Percentiles rank a stretch among this genome's conserved stretches.
Evolutionary conservation across 2,797 vertebrate species (phyloP).

Genomic region (Chloroceryle inda): DNA sequence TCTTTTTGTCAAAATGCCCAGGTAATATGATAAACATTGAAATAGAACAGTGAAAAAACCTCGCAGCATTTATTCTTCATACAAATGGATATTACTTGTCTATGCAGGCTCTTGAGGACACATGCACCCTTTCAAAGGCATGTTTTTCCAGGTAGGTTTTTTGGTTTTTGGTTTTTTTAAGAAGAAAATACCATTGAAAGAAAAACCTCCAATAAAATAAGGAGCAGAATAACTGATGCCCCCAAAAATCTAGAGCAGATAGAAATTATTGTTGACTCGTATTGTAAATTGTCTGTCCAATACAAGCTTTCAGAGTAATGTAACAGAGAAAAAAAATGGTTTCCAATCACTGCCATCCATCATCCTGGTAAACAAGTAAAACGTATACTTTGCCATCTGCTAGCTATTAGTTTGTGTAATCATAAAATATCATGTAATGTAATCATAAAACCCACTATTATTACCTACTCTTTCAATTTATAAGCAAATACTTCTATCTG

Average conservation of each 20-base stretch:
- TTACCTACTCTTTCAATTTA: constrained; percentile 67
- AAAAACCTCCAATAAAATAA: not conserved
- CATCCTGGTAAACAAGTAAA: constrained; percentile 48
- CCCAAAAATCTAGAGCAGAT: constrained; percentile 10
- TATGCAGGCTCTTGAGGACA: not conserved
- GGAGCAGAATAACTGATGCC: not conserved
- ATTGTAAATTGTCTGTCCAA: constrained; percentile 37
- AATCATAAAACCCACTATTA: constrained; percentile 66
- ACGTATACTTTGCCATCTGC: constrained; percentile 49
- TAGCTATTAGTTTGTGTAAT: constrained; percentile 70
- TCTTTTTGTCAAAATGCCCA: constrained; percentile 8
- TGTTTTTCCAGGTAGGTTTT: not conserved
- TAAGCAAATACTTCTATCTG: constrained; percentile 64
- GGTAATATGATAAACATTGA: constrained; percentile 66
- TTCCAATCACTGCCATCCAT: constrained; percentile 61
- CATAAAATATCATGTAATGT: constrained; percentile 62
- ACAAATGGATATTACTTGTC: not conserved
- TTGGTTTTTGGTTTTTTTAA: not conserved
- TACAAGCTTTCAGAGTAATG: constrained; percentile 47
- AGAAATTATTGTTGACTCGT: constrained; percentile 30
- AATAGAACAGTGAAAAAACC: constrained; percentile 31
- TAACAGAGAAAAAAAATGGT: not conserved
- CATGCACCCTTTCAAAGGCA: not conserved
- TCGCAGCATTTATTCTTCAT: not conserved
- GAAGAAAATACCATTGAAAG: not conserved